phyloP scores from a whole-genome alignment of 1,140 invertebrate species.

The Calliphora vicina region DNA sequence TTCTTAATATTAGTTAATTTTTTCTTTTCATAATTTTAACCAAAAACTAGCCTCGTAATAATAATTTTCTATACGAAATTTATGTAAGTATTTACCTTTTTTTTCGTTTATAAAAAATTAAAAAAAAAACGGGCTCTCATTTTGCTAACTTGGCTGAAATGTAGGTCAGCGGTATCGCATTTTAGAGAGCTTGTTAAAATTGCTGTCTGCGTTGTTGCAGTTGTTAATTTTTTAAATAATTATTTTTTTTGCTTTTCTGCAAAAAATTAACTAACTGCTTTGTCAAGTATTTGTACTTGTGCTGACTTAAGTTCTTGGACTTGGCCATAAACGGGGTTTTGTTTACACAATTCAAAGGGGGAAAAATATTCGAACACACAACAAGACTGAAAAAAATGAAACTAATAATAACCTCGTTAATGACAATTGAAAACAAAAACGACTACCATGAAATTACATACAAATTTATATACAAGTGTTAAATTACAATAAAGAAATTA shows the following conservation, averaged over 20 bases:
- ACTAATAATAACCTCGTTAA: conserved; percentile 32
- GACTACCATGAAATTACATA: too few species aligned
- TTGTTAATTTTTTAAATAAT: neutral
- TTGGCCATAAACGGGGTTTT: conserved; percentile 23
- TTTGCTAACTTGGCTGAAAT: conserved; percentile 27
- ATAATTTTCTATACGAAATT: neutral
- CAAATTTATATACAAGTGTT: conserved; percentile 8
- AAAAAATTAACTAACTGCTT: conserved; percentile 19
- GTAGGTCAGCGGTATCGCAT: conserved; percentile 18
- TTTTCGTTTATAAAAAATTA: neutral
- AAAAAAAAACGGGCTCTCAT: too few species aligned
- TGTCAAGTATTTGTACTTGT: conserved; percentile 12
- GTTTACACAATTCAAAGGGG: neutral
- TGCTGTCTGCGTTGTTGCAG: neutral
- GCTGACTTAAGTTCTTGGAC: conserved; percentile 30
- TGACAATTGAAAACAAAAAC: conserved; percentile 19
- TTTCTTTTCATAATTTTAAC: too few species aligned
- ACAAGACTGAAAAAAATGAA: neutral
- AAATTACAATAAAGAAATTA: neutral
- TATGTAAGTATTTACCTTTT: conserved; percentile 3
- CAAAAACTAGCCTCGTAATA: conserved; percentile 8
- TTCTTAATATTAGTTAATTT: too few species aligned
- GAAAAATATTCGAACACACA: neutral
- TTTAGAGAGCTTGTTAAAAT: neutral
- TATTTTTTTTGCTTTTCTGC: neutral